A percentile compares a stretch with the other conserved stretches of the same genome.
Conservation (phyloP, 2,113 vertebrate species). For the Oryzias melastigma region DNA sequence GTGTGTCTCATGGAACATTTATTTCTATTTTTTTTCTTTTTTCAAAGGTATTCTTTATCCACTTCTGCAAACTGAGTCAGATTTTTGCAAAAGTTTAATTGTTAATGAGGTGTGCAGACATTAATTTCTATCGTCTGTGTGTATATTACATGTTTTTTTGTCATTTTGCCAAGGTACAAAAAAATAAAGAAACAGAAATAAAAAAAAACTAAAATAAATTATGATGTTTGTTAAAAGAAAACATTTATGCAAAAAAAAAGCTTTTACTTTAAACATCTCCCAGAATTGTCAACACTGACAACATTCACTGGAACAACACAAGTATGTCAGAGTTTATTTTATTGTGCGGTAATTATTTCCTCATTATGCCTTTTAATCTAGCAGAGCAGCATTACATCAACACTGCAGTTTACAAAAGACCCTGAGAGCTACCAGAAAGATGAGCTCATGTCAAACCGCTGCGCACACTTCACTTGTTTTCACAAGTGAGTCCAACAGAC, state of each 20-base stretch:
- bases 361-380: not conserved
- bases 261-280: too few species aligned
- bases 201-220: too few species aligned
- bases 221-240: too few species aligned
- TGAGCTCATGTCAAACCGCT: slow-evolving; percentile 23
- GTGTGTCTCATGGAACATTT: too few species aligned
- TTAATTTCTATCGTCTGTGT: too few species aligned
- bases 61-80: not conserved
- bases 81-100: too few species aligned
- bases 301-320: not conserved
- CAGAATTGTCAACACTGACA: too few species aligned
- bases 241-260: too few species aligned
- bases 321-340: not conserved
- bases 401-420: slow-evolving; percentile 8
- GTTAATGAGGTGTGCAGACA: too few species aligned
- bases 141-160: too few species aligned
- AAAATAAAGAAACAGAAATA: too few species aligned
- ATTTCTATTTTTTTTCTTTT: not conserved
- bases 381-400: slow-evolving; percentile 5
- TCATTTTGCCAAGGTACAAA: too few species aligned
- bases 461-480: slow-evolving; percentile 10
- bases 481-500: slow-evolving; percentile 1
- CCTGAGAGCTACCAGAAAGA: not conserved
- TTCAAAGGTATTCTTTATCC: not conserved
- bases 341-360: slow-evolving; percentile 8